These are phyloP conservation scores for Drosophila neonasuta DNA, from an alignment of 2,888 invertebrate genomes.

Conservation along the genomic window DNA sequence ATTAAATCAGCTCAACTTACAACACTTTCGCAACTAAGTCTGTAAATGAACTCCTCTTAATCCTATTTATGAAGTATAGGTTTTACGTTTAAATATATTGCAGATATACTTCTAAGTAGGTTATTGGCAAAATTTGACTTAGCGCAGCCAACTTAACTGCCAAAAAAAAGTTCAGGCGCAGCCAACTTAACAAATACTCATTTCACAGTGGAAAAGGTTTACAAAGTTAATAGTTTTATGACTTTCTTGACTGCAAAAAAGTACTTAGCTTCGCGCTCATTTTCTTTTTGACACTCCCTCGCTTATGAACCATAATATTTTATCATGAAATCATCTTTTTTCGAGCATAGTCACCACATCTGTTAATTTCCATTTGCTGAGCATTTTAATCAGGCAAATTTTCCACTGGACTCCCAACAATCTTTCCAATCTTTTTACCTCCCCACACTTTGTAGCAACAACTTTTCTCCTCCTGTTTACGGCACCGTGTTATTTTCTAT, in stretches of 20 bases:
- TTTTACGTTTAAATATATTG: no score
- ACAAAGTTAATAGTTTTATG: no score
- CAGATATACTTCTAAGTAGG: no score
- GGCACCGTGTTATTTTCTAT: constrained; percentile 9
- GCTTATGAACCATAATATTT: background rate
- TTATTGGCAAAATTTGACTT: no score
- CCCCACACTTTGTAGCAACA: background rate
- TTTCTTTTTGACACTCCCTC: background rate
- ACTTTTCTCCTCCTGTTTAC: background rate
- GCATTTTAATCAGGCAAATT: constrained; percentile 62
- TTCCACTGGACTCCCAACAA: constrained; percentile 41
- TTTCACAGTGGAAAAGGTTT: no score
- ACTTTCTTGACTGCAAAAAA: no score
- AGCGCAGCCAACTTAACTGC: no score
- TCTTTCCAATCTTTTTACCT: constrained; percentile 46
- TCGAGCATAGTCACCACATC: constrained; percentile 12
- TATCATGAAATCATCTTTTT: constrained; percentile 14
- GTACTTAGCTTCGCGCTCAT: no score
- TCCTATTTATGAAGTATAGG: no score
- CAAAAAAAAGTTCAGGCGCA: no score
- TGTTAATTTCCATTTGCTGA: constrained; percentile 43
- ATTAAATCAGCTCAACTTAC: background rate
- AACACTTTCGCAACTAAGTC: background rate
- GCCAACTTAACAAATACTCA: no score
- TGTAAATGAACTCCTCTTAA: no score